Conservation (phyloP, 2,888 invertebrate genomes). For the Drosophila fulvimacula region DNA sequence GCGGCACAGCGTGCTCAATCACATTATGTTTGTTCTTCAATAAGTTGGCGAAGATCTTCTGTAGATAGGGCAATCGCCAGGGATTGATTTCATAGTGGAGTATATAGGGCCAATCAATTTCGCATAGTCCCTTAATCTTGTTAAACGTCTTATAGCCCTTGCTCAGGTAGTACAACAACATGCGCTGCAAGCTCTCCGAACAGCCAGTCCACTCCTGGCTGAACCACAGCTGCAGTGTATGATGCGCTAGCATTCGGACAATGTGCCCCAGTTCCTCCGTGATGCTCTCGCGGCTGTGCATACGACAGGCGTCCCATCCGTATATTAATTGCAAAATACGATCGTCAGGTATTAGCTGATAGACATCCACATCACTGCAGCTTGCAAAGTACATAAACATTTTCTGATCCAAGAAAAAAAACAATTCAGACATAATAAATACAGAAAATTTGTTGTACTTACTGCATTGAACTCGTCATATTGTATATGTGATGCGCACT, state of each 20-base stretch:
- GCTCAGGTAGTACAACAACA: conserved; percentile 63
- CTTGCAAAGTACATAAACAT: conserved; percentile 67
- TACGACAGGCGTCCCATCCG: conserved; percentile 75
- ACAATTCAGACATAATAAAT: background rate
- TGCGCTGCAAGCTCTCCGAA: conserved; percentile 47
- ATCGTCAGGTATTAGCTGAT: conserved; percentile 71
- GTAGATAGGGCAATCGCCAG: conserved; percentile 75
- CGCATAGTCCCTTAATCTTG: conserved; percentile 62
- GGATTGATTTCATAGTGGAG: conserved; percentile 65
- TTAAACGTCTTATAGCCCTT: conserved; percentile 51
- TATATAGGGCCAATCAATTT: conserved; percentile 77
- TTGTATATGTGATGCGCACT: conserved; percentile 68
- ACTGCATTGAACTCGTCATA: conserved; percentile 80
- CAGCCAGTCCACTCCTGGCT: conserved; percentile 77
- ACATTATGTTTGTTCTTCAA: conserved; percentile 43
- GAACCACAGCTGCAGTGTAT: conserved; percentile 78
- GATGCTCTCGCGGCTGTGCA: conserved; percentile 45
- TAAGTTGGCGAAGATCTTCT: conserved; percentile 52
- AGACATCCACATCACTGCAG: conserved; percentile 76
- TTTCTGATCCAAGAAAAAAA: conserved; percentile 47
- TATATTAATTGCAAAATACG: conserved; percentile 72
- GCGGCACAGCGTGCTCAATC: conserved; percentile 67
- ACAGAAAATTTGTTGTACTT: conserved; percentile 22
- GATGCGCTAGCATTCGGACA: conserved; percentile 65
- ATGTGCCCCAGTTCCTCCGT: conserved; percentile 55